Percentiles rank a stretch among this genome's conserved stretches.
Evolutionary conservation across 1,140 invertebrate genomes (phyloP).

Genomic region (Drosophila ananassae): DNA sequence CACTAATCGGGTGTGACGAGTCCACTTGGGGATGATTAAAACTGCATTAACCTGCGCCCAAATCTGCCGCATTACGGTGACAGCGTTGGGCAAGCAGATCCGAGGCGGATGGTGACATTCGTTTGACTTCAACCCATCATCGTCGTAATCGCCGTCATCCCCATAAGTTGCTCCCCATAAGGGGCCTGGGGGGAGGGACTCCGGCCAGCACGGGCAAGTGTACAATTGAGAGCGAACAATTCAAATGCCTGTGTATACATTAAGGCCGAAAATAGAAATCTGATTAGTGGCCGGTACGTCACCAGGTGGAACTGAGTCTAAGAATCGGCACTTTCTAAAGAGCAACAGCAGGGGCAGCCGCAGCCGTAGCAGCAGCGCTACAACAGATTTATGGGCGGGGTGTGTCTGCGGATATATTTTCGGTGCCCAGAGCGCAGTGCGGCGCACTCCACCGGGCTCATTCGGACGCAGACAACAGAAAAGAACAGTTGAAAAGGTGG

Average conservation of each 20-base stretch:
- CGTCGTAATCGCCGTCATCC: slow-evolving; percentile 7
- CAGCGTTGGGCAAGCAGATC: slow-evolving; percentile 37
- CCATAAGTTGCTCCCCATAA: slow-evolving; percentile 5
- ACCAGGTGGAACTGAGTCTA: slow-evolving; percentile 62
- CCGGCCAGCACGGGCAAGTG: slow-evolving; percentile 32
- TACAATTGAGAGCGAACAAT: slow-evolving; percentile 70
- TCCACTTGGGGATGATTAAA: slow-evolving; percentile 51
- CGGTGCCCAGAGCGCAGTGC: slow-evolving; percentile 54
- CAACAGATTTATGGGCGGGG: slow-evolving; percentile 52
- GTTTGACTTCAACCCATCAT: slow-evolving; percentile 49
- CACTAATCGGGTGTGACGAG: slow-evolving; percentile 70
- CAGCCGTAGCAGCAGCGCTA: slow-evolving; percentile 13
- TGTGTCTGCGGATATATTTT: slow-evolving; percentile 56
- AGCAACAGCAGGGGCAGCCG: slow-evolving; percentile 13
- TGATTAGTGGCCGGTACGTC: slow-evolving; percentile 78
- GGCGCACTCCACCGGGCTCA: slow-evolving; percentile 67
- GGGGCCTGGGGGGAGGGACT: slow-evolving; percentile 1
- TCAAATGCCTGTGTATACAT: slow-evolving; percentile 66
- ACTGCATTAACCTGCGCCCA: slow-evolving; percentile 61
- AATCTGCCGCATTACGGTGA: slow-evolving; percentile 60
- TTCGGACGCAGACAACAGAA: slow-evolving; percentile 65
- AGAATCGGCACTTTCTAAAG: slow-evolving; percentile 12
- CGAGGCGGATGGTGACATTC: slow-evolving; percentile 24
- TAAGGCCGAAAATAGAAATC: slow-evolving; percentile 70
- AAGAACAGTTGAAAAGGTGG: slow-evolving; percentile 58